These are phyloP conservation scores for Thamnophis sirtalis DNA, from an alignment of 2,113 vertebrate genomes.

Conservation along the genomic window DNA sequence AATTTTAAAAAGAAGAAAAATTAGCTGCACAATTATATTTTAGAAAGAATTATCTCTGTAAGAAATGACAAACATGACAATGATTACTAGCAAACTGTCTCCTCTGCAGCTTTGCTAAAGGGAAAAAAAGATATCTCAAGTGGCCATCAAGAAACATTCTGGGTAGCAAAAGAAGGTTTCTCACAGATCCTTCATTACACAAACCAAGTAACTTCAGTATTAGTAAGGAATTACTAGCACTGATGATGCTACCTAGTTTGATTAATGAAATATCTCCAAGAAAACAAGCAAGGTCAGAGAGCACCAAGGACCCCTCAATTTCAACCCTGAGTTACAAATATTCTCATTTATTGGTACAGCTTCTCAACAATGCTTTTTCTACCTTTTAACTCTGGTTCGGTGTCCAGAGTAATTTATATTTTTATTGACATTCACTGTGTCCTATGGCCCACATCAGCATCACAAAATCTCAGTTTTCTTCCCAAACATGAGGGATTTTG, in stretches of 20 bases:
- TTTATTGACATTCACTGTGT: constrained; percentile 18
- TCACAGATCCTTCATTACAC: not conserved
- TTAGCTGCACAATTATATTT: not conserved
- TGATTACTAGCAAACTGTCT: not conserved
- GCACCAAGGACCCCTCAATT: not conserved
- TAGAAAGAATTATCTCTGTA: not conserved
- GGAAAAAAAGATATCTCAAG: not conserved
- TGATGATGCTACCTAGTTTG: not conserved
- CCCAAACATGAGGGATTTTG: constrained; percentile 33
- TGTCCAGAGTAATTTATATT: constrained; percentile 30
- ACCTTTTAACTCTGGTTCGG: constrained; percentile 33
- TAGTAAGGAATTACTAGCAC: not conserved
- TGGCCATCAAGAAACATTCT: not conserved
- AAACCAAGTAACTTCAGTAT: not conserved
- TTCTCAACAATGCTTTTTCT: not conserved
- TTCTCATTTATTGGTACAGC: not conserved
- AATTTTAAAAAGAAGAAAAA: not conserved
- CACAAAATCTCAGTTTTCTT: constrained; percentile 4
- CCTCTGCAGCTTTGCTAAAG: not conserved
- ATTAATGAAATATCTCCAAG: not conserved
- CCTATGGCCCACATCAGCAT: constrained; percentile 42
- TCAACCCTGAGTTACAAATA: not conserved
- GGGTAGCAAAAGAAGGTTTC: not conserved
- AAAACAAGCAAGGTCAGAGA: not conserved
- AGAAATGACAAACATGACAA: not conserved